Conservation (phyloP, 53 echinoderm and acorn worm genomes). For the Mesocentrotus franciscanus region DNA sequence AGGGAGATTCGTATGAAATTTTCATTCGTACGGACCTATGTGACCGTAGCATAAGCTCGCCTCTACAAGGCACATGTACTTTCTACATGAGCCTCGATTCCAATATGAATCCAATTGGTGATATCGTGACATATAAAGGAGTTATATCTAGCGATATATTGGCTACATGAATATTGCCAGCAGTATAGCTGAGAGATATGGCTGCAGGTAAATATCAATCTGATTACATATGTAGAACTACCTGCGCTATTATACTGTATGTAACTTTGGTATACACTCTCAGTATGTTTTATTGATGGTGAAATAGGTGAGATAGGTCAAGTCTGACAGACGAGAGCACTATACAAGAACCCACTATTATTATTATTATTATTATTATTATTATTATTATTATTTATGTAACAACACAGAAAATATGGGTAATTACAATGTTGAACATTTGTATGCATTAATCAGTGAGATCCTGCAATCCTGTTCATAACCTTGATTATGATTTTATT, state of each 20-base stretch:
- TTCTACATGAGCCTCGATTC: background rate
- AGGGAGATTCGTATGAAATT: too few relatives aligned
- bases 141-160: slow-evolving; percentile 1
- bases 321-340: too few relatives aligned
- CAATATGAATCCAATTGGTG: background rate
- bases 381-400: background rate
- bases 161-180: background rate
- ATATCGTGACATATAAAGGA: slow-evolving; percentile 1
- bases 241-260: background rate
- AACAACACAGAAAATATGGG: background rate
- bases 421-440: background rate
- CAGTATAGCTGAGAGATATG: background rate
- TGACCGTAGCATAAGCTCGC: too few relatives aligned
- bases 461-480: background rate
- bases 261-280: background rate
- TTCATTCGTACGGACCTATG: too few relatives aligned
- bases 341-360: too few relatives aligned
- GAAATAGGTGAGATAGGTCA: background rate
- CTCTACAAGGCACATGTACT: background rate
- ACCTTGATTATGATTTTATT: background rate
- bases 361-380: background rate
- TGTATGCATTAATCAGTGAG: background rate
- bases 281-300: background rate
- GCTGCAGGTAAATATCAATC: background rate
- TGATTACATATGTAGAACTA: background rate